Conservation (phyloP, 2,888 invertebrate species). For the Polymixis lichenea region DNA sequence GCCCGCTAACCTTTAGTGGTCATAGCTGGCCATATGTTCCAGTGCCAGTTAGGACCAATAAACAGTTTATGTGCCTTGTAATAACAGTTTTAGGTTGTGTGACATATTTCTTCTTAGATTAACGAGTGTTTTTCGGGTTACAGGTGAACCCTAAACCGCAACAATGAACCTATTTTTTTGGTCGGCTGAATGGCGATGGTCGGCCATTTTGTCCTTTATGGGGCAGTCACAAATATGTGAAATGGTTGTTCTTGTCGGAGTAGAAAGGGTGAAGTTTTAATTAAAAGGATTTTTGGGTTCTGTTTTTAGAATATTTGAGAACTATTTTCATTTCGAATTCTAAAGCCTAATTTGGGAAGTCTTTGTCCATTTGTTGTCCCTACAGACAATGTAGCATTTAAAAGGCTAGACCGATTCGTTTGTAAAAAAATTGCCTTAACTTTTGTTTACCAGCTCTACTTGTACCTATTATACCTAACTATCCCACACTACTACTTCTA, state of each 20-base stretch:
- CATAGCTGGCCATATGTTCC: conserved; percentile 23
- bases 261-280: conserved; percentile 35
- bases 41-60: conserved; percentile 46
- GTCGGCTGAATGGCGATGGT: not conserved
- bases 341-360: not conserved
- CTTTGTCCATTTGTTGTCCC: not conserved
- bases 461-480: not conserved
- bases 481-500: too few species aligned
- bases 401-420: not conserved
- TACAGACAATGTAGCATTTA: not conserved
- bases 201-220: conserved; percentile 20
- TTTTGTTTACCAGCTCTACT: not conserved
- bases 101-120: conserved; percentile 48
- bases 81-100: conserved; percentile 41
- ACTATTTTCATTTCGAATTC: conserved; percentile 43
- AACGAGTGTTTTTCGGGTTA: conserved; percentile 54
- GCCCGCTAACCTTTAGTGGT: conserved; percentile 37
- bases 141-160: conserved; percentile 46
- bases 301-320: conserved; percentile 19
- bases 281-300: conserved; percentile 29
- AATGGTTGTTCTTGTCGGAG: conserved; percentile 3
- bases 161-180: conserved; percentile 52
- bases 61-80: conserved; percentile 38
- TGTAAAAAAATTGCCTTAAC: not conserved
- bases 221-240: conserved; percentile 34